Base-by-base conservation (phyloP, 2,113 vertebrate species). In the Puma concolor region DNA sequence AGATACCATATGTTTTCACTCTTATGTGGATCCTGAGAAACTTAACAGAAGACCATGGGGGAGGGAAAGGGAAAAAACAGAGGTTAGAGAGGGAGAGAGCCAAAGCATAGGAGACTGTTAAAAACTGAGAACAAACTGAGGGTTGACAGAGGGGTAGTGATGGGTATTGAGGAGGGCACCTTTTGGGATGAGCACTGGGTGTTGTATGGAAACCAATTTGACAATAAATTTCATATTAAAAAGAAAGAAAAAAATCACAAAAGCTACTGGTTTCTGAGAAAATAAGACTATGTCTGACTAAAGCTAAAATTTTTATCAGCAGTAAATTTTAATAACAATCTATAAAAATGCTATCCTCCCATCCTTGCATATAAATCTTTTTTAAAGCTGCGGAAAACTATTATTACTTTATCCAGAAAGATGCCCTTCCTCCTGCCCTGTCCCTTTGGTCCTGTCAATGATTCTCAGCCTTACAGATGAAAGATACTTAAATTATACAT, bases 181-280 rank as follows among this genome's bases (percentile, higher is more conserved):
- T 44, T 1, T 44, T 44, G 44, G 44, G 44, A 44, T 44, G 44
- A 44, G 7, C 44, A 44, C 44, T 44, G 44, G 44, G 44, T 44
- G 44, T 8, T 44, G 44, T 44, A 44, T 44, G 44, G 44, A 44
- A 44, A 44, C 44, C 44, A 44, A 44, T 44, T 44, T 44, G 44
- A 8, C 44, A 44, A 44, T 44, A 44, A 44, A 44, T 44, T 44
- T 44, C 44, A 44, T 44, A 44, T 44, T 44, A 44, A 44, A 44
- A 44, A 44, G 7, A 44, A 44, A 44, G 7, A 21, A 16, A 23
- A 93, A 97, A 96, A 81, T 48, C 52, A 97, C 79, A 94, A 96
- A 96, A 71, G 63, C 50, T 89, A 95, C 57, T 90, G 67, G 11
- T 92, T 95, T 96, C 64, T 88, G 33, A 97, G 85, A 97, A 94